Conservation (phyloP, 2,113 vertebrate species). For the Microcebus griseorufus region DNA sequence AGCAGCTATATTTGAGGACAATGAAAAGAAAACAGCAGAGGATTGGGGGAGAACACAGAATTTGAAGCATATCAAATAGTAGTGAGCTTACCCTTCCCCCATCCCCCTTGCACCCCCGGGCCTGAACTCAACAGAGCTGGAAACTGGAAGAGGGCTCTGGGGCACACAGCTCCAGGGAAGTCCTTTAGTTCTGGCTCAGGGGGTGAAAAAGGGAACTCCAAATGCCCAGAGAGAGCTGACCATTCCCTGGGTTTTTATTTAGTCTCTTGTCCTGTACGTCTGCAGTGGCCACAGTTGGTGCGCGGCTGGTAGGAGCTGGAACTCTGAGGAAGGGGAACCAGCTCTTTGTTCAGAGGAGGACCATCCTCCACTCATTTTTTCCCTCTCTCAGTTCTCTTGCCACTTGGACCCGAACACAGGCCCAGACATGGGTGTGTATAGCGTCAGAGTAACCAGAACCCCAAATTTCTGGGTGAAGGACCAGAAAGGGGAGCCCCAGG, state of each 20-base stretch:
- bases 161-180: no score
- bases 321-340: not conserved
- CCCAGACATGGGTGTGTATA: not conserved
- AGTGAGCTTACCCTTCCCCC: not conserved
- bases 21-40: not conserved
- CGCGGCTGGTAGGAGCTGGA: not conserved
- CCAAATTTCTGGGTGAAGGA: not conserved
- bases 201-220: not conserved
- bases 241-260: not conserved
- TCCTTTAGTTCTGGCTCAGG: not conserved
- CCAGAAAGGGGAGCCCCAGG: not conserved
- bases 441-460: not conserved
- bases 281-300: no score
- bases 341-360: not conserved
- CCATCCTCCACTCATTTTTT: not conserved
- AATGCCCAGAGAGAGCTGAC: not conserved
- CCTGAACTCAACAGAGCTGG: not conserved
- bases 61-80: not conserved
- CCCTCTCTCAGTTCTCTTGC: not conserved
- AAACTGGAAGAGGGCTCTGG: not conserved
- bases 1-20: not conserved
- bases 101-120: no score
- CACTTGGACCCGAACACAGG: not conserved
- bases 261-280: not conserved
- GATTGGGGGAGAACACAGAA: not conserved